Conservation (phyloP, 2,113 vertebrate genomes). For the Pluvialis apricaria region DNA sequence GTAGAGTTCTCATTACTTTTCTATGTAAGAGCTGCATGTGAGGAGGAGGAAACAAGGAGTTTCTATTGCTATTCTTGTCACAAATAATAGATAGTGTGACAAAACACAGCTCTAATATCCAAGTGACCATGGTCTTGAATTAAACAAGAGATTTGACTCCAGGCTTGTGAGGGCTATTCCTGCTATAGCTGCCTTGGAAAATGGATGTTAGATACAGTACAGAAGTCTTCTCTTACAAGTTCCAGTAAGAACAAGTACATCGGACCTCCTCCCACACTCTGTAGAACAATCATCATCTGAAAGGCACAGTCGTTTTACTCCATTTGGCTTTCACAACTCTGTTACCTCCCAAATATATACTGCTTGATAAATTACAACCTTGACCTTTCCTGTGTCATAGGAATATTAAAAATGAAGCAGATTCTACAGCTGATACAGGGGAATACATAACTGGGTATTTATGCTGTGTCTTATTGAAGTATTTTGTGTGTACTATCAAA, state of each 20-base stretch:
- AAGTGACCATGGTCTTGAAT: not conserved
- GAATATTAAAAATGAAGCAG: not conserved
- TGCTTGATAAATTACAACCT: not conserved
- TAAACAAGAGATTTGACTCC: not conserved
- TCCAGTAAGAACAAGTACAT: not conserved
- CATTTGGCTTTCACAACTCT: not conserved
- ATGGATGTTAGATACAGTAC: not conserved
- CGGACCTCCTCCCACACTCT: not conserved
- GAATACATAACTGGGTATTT: not conserved
- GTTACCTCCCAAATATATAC: not conserved
- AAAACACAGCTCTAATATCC: not conserved
- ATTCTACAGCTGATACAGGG: not conserved
- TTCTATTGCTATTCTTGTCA: not conserved
- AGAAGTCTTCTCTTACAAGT: not conserved
- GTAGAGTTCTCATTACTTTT: not conserved
- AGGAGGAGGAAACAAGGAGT: not conserved
- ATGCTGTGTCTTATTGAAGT: not conserved
- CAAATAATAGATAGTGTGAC: not conserved
- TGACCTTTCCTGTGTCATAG: not conserved
- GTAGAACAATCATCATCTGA: not conserved
- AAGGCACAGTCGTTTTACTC: not conserved
- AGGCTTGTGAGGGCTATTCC: not conserved
- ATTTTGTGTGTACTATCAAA: not conserved
- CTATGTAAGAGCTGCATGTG: not conserved
- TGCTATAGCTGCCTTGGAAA: not conserved